Base-by-base conservation (phyloP, 2,797 vertebrate species). In the Siniperca obscura region DNA sequence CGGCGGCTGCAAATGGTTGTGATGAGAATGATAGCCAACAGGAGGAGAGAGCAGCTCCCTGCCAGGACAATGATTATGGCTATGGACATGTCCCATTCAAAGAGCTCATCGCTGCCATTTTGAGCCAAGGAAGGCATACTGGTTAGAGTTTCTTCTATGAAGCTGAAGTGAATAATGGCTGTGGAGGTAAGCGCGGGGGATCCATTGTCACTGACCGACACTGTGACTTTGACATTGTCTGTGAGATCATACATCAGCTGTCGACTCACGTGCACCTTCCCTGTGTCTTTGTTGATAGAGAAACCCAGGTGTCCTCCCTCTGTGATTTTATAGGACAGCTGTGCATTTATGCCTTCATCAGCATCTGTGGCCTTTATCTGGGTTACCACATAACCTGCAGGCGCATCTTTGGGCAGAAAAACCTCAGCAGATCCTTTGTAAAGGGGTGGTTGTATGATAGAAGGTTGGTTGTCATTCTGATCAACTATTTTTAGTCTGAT, bases 1-100 rank as follows among this genome's bases (percentile, higher is more conserved):
- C 96, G 95, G 44, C 93, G 96, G 92, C 96, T 97, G 94, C 98
- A 99, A 80, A 97, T 97, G 90, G 98, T 98, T 76, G 96, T 97
- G 0, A 98, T 98, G 84, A 98, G 96, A 93, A 99, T 95, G 90
- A 98, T 98, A 74, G 97, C 97, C 75, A 97, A 95, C 80, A 99
- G 95, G 48, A 99, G 96, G 80, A 99, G 94, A 16, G 98, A 98
- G 94, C 97, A 98, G 93, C 97, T 98, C 75, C 97, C 97, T 0
- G 98, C 98, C 89, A 99, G 93, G 84, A 98, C 94, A 1, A 98
- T 95, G 92, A 99, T 98, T 38, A 99, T 97, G 0, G 98, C 97
- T 68, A 98, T 91, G 65, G 98, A 98, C 81, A 95, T 94, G 91
- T 98, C 97, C 98, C 98, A 99, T 27, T 96, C 96, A 52, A 90